Evolutionary conservation across 2,797 vertebrate genomes (phyloP), one percentile per base, ranked within the genome.

Genomic region (Myotis findleyi): DNA sequence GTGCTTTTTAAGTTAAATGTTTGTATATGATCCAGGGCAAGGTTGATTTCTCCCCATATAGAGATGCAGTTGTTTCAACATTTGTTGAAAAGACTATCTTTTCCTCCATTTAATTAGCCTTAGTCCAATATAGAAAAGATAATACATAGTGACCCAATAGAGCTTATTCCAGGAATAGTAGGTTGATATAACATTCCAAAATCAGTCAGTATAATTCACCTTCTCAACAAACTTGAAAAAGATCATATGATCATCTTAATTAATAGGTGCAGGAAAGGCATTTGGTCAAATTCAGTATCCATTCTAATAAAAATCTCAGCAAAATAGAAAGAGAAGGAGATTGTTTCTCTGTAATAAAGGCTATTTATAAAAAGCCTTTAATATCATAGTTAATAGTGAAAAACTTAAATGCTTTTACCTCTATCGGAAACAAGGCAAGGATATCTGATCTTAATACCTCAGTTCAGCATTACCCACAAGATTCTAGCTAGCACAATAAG

Each of bases 211-310:
- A 55, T 55, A 87, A 75, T 84, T 95, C 18, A 82, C 33, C n/a
- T 89, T 87, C 44, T 86, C 49, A 75, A 23, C 36, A 86, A 41
- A 81, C 33, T 92, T 92, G 68, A 89, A 79, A 86, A 83, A 79
- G 17, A 81, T 72, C 7, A 47, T 36, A 6, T 57, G 85, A 68
- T 81, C 44, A 57, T 86, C 25, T 94, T 51, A 33, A 64, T n/a
- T 30, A 16, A 49, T 84, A 88, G 72, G 59, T 62, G 17, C 49
- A 88, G 38, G 87, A 92, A 84, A 87, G 30, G 7, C 36, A 89
- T 41, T 69, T 94, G 57, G 25, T 62, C 72, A 91, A 41, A 83
- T 88, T 95, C 59, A 66, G 1, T 59, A 93, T 96, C 73, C 16
- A 33, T 91, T 91, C 53, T 88, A n/a, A 75, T 88, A 80, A 95